Evolutionary conservation across 2,888 invertebrate genomes (phyloP).

Genomic region (Yponomeuta plumbellus): DNA sequence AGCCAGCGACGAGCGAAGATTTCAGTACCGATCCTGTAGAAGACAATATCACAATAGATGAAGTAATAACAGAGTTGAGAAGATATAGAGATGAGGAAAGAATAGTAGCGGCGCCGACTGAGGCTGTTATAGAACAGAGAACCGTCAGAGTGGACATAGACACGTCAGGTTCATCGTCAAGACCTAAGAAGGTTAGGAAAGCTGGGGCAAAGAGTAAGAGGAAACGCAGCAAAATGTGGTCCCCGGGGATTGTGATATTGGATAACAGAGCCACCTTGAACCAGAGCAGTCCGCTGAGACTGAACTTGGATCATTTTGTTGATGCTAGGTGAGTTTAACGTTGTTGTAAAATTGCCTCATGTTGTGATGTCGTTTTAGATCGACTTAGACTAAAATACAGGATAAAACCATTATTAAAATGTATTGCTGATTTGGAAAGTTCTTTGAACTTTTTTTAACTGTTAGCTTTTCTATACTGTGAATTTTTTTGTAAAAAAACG

Average conservation of each 20-base stretch:
- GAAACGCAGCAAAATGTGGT: constrained; percentile 60
- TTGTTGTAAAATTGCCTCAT: constrained; percentile 16
- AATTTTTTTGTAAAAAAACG: too few relatives aligned
- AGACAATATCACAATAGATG: constrained; percentile 52
- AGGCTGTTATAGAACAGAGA: background rate
- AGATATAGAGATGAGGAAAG: constrained; percentile 44
- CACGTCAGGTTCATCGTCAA: constrained; percentile 32
- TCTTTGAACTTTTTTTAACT: too few relatives aligned
- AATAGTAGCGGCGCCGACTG: background rate
- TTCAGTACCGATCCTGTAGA: constrained; percentile 32
- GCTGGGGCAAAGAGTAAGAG: constrained; percentile 47
- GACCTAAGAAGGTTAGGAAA: constrained; percentile 48
- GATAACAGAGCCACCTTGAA: constrained; percentile 51
- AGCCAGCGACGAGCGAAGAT: background rate
- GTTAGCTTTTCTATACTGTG: too few relatives aligned
- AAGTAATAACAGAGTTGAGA: constrained; percentile 53
- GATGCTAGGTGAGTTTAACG: constrained; percentile 55
- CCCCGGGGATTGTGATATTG: constrained; percentile 59
- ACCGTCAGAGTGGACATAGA: constrained; percentile 32
- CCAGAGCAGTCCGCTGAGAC: constrained; percentile 50
- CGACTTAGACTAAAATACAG: too few relatives aligned
- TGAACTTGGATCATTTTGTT: constrained; percentile 69
- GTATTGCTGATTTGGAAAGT: too few relatives aligned
- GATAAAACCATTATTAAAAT: too few relatives aligned
- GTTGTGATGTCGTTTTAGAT: too few relatives aligned